Evolutionary conservation across 2,113 vertebrate genomes (phyloP), one percentile per base, ranked within the genome.

Genomic region (Elachura formosa): DNA sequence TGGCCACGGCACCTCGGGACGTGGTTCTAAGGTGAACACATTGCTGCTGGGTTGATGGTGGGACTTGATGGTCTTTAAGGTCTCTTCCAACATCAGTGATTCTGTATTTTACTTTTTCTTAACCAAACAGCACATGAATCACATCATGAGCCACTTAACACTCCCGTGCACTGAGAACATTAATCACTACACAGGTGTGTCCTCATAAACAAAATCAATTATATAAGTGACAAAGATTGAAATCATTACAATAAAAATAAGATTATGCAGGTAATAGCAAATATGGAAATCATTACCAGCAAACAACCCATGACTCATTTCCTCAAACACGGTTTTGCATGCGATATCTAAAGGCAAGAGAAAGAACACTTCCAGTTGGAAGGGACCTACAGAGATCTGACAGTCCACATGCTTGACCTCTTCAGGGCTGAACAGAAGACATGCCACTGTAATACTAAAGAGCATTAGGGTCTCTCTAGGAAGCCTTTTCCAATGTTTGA

Each of bases 151-250:
- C 52, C 11, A 34, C 18, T 5, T 24, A 29, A 33, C 6, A 1
- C 3, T 7, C 11, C 7, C 40, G 40, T 3, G 14, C 3, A 12
- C 19, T 0, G 2, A 49, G 29, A 86, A 12, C 17, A 40, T 16
- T n/a, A 58, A 18, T 36, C 67, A 24, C 28, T 11, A 21, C 49
- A 28, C 45, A 56, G 25, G 16, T 9, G 5, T 14, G 43, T 3
- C 22, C 9, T 4, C n/a, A 9, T 2, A n/a, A 38, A 25, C 29
- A 38, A 29, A 49, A 63, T 41, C 26, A 63, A 58, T 68, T 81
- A 68, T n/a, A 31, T 29, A 34, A 68, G 21, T 8, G 12, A 46
- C 41, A 76, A 40, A 72, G 12, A 11, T 10, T 12, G 34, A 76
- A 87, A 49, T 36, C 9, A 66, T 62, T 26, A 31, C 24, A 48